phyloP scores from a whole-genome alignment of 2,888 invertebrate species.

The Rapana venosa region DNA sequence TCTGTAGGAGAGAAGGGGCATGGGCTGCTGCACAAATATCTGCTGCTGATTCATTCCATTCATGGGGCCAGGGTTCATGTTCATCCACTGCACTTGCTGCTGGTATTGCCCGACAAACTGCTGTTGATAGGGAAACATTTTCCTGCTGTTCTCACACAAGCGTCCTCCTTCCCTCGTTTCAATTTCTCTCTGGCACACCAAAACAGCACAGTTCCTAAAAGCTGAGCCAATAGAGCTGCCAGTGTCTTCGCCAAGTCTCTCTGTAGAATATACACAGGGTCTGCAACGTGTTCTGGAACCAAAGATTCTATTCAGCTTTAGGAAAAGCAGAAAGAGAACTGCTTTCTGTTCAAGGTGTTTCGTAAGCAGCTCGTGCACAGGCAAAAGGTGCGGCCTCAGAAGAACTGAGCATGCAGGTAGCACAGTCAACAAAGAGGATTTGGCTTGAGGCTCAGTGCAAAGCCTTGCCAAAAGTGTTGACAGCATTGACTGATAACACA shows the following conservation, averaged over 20 bases:
- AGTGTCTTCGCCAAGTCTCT: too few species aligned
- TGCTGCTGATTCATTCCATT: slow-evolving; percentile 18
- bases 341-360: neutral
- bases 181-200: neutral
- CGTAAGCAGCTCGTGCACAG: neutral
- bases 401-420: neutral
- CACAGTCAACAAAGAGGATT: neutral
- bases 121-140: neutral
- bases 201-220: neutral
- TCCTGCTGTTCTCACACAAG: neutral
- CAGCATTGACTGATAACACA: slow-evolving; percentile 31
- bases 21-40: slow-evolving; percentile 15
- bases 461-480: slow-evolving; percentile 24
- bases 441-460: slow-evolving; percentile 13
- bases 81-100: slow-evolving; percentile 1
- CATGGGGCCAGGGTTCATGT: slow-evolving; percentile 7
- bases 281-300: neutral
- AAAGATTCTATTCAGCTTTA: neutral
- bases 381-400: neutral
- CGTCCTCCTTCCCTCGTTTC: neutral
- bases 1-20: neutral
- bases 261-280: neutral
- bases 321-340: neutral
- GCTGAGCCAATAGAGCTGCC: too few species aligned
- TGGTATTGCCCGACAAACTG: neutral